Percentiles rank a stretch among this genome's conserved stretches.
phyloP scores from a whole-genome alignment of 2,888 invertebrate genomes.

The Cabera pusaria region DNA sequence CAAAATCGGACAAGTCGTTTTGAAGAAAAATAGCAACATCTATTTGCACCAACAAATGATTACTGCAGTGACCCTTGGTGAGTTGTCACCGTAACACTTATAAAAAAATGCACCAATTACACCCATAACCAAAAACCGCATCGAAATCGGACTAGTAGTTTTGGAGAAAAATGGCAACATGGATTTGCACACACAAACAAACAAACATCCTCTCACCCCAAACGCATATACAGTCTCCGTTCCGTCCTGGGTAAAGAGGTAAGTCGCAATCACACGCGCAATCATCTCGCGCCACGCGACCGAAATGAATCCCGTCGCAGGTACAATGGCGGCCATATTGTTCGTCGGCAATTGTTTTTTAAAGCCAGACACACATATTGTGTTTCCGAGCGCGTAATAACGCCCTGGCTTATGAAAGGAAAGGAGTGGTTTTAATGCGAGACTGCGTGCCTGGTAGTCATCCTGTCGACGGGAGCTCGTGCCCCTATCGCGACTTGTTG shows the following conservation, averaged over 20 bases:
- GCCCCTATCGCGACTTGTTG: conserved; percentile 4
- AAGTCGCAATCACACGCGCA: conserved; percentile 19
- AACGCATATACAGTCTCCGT: no score
- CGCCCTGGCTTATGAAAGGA: conserved; percentile 27
- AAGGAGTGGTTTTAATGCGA: conserved; percentile 20
- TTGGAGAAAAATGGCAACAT: no score
- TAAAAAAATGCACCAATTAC: no score
- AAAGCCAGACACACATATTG: conserved; percentile 37
- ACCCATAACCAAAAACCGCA: no score
- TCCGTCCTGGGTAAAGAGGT: conserved; percentile 3
- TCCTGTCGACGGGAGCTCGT: conserved; percentile 8
- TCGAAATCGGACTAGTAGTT: no score
- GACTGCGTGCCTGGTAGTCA: conserved; percentile 14
- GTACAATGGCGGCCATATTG: conserved; percentile 32
- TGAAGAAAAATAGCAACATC: no score
- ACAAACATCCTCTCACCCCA: no score
- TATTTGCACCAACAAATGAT: no score
- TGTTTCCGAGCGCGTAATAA: conserved; percentile 30
- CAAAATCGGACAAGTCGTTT: no score
- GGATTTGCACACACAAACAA: no score
- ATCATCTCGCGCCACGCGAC: conserved; percentile 17
- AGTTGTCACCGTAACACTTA: no score
- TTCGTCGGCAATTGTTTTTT: conserved; percentile 36
- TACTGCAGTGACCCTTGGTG: no score
- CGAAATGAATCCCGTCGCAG: conserved; percentile 33